Conservation (phyloP, 2,888 invertebrate species). For the Amphipyra tragopoginis region DNA sequence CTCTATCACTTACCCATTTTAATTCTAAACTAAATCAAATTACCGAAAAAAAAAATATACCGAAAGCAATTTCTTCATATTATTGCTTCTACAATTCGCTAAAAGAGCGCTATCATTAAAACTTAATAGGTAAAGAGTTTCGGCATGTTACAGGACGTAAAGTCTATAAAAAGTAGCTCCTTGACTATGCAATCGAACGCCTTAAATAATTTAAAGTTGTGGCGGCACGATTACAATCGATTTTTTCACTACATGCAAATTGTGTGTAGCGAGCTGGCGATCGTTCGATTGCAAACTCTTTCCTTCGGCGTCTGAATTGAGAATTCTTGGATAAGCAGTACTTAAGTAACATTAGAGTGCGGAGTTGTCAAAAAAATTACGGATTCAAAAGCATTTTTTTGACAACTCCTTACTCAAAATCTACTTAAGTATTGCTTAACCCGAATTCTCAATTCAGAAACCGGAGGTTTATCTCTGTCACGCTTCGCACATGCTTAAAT, state of each 20-base stretch:
- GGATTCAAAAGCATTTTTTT: too few relatives aligned
- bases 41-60: constrained; percentile 9
- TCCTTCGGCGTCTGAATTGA: too few relatives aligned
- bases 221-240: neutral
- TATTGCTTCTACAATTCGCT: constrained; percentile 20
- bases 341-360: too few relatives aligned
- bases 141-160: constrained; percentile 14
- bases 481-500: too few relatives aligned
- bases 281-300: too few relatives aligned
- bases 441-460: too few relatives aligned
- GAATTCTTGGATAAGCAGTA: too few relatives aligned
- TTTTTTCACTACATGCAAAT: neutral
- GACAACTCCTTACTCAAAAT: too few relatives aligned
- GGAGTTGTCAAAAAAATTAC: too few relatives aligned
- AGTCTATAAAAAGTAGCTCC: constrained; percentile 14
- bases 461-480: too few relatives aligned
- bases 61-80: neutral
- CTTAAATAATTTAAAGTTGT: neutral
- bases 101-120: constrained; percentile 15
- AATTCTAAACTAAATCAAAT: constrained; percentile 9
- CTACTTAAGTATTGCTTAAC: too few relatives aligned
- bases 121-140: constrained; percentile 4
- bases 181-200: neutral
- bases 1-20: constrained; percentile 12
- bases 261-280: too few relatives aligned